phyloP scores from a whole-genome alignment of 1,140 invertebrate species.

The Liolophura sinensis region DNA sequence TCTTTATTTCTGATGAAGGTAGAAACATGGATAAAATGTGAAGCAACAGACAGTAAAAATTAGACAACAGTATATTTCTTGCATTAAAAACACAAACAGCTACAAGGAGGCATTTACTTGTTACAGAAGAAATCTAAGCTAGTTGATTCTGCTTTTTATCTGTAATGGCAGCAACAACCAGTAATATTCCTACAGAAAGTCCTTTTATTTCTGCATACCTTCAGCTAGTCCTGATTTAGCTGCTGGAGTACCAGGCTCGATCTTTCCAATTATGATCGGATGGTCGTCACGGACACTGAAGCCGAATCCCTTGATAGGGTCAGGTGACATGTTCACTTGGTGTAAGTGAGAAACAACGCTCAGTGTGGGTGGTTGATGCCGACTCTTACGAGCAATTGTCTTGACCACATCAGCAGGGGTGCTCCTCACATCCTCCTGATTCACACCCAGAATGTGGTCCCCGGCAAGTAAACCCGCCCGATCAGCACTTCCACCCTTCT shows the following conservation, averaged over 20 bases:
- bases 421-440: conserved; percentile 51
- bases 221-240: conserved; percentile 42
- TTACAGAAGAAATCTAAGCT: too few relatives aligned
- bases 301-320: conserved; percentile 35
- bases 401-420: conserved; percentile 44
- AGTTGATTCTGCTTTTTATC: too few relatives aligned
- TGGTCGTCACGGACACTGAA: conserved; percentile 38
- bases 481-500: conserved; percentile 46
- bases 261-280: conserved; percentile 39
- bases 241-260: conserved; percentile 46
- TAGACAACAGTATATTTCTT: too few relatives aligned
- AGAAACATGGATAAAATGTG: too few relatives aligned
- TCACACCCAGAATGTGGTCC: conserved; percentile 54
- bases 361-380: conserved; percentile 38
- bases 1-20: too few relatives aligned
- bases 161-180: too few relatives aligned
- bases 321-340: conserved; percentile 29
- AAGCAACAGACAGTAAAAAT: too few relatives aligned
- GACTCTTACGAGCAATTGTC: conserved; percentile 38
- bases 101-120: too few relatives aligned
- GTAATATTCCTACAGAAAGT: too few relatives aligned
- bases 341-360: conserved; percentile 50
- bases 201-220: conserved; percentile 22
- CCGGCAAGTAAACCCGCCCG: conserved; percentile 50
- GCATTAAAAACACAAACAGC: too few relatives aligned